These are phyloP conservation scores for Plagodis dolabraria DNA, from an alignment of 2,888 invertebrate genomes.

Conservation along the genomic window DNA sequence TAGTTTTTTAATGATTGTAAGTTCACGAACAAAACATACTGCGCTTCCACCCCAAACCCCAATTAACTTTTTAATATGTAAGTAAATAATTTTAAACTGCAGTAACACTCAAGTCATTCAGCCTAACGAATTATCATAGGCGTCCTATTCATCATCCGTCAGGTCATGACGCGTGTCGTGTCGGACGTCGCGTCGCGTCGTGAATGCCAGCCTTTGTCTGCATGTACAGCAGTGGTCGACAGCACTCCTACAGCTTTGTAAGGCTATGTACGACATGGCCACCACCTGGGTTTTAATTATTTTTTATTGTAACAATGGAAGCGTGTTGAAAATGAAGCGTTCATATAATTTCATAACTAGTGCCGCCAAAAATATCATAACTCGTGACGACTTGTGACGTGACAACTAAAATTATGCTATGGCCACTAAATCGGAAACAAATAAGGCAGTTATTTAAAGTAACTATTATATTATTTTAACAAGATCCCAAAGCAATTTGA, in stretches of 20 bases:
- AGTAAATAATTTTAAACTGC: background rate
- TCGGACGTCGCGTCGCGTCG: constrained; percentile 31
- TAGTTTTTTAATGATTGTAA: background rate
- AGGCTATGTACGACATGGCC: constrained; percentile 14
- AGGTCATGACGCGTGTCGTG: constrained; percentile 34
- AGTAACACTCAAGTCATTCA: background rate
- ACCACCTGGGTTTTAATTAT: background rate
- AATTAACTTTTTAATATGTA: too few relatives aligned
- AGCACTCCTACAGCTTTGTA: constrained; percentile 17
- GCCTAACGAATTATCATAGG: constrained; percentile 5
- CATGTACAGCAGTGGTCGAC: constrained; percentile 1
- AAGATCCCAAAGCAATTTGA: too few relatives aligned
- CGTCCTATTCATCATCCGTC: constrained; percentile 35
- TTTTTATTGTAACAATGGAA: background rate
- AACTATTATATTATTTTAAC: too few relatives aligned
- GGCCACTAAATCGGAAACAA: too few relatives aligned
- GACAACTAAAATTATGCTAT: too few relatives aligned
- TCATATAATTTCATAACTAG: too few relatives aligned
- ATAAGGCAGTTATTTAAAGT: too few relatives aligned
- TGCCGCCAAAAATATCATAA: too few relatives aligned
- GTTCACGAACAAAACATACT: background rate
- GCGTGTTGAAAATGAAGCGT: too few relatives aligned
- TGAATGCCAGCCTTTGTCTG: constrained; percentile 37
- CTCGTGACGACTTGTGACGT: background rate
- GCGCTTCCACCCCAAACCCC: too few relatives aligned